Base-by-base conservation (phyloP, 2,888 invertebrate genomes). In the Lithophane ornitopus region DNA sequence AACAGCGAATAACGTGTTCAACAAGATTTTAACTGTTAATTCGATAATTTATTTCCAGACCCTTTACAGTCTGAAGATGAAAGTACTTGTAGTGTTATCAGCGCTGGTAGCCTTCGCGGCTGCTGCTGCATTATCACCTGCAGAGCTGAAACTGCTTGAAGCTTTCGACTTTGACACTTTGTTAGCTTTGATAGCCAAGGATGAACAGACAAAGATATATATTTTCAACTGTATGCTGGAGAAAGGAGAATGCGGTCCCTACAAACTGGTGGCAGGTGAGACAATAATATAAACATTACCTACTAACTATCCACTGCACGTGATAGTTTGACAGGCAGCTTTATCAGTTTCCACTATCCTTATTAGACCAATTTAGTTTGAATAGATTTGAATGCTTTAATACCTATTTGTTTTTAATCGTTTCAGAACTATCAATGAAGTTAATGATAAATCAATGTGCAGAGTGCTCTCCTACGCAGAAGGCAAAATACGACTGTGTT, bases 181-280 rank as follows among this genome's bases (percentile, higher is more conserved):
- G 0, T 75, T n/a, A n/a, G n/a, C n/a, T n/a, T n/a, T n/a, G n/a
- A n/a, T 93, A 3, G 82, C 87, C 14, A 88, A 93, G 66, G 90
- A 91, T 2, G 80, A 80, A 2, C 74, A 80, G 56, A 84, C 89
- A 26, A 89, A 88, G 52, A 76, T 76, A 4, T 73, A n/a, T n/a
- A n/a, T 88, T 4, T 86, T 90, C 54, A 87, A 85, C 12, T 94
- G 94, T 79, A 34, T 94, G 4, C 85, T 92, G 85, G 91, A 91
- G 4, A 78, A 75, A 41, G 58, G 41, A 0, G 70, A 80, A 0
- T 86, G 86, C n/a, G 77, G 75, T 28, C 68, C 73, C 3, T 66
- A 63, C 49, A 58, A 86, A 56, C 19, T 26, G 6, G 0, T 85
- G 16, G 81, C 66, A 70, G 85, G 85, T 83, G 49, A 66, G 65